Evolutionary conservation across 1,140 invertebrate species (phyloP).

Genomic region (Pentalonia nigronervosa): DNA sequence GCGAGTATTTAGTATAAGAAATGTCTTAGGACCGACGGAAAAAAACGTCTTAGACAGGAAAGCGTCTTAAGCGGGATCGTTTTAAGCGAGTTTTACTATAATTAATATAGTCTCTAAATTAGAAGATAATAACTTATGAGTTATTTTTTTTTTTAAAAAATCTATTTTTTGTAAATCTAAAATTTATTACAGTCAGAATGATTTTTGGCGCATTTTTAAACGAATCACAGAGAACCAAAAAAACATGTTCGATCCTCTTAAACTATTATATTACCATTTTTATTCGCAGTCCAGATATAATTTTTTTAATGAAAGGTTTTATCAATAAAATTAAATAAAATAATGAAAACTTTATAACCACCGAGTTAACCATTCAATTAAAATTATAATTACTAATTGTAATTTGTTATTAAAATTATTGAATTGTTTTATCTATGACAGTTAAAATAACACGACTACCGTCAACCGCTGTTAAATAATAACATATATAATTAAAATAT

Average conservation of each 20-base stretch:
- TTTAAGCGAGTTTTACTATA: too few relatives aligned
- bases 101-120: background rate
- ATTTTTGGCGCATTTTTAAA: background rate
- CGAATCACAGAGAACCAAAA: too few relatives aligned
- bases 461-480: background rate
- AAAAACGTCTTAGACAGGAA: too few relatives aligned
- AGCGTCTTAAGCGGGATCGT: too few relatives aligned
- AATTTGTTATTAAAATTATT: background rate
- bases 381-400: background rate
- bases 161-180: background rate
- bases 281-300: background rate
- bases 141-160: background rate
- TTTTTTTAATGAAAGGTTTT: background rate
- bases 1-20: too few relatives aligned
- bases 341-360: background rate
- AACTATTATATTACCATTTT: background rate
- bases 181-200: background rate
- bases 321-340: background rate
- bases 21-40: too few relatives aligned
- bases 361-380: background rate
- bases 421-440: background rate
- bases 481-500: background rate
- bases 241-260: background rate
- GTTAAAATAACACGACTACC: background rate
- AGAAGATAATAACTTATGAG: background rate